Base-by-base conservation (phyloP, 2,888 invertebrate species). In the Slavum lentiscoides region DNA sequence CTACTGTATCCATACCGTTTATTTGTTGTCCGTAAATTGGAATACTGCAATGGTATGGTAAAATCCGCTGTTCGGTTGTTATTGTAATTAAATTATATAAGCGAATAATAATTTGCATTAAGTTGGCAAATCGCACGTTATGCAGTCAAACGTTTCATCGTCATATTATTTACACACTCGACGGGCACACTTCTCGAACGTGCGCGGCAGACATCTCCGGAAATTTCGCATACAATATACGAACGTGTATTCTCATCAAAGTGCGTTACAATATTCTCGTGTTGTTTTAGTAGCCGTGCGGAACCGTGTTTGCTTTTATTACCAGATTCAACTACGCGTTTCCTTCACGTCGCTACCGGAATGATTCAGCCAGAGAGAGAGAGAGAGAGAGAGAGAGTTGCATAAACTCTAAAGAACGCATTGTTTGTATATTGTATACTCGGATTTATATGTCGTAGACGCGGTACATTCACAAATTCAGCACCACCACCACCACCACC, bases 261-360 rank as follows among this genome's bases (percentile, higher is more conserved):
- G 61, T 30, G 61, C 30, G 30, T 49, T 49, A 62, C 62, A 62
- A 49, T 17, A 58, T 70, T 62, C 30, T 19, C 30, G n/a, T 13
- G 73, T 49, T 49, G 73, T 62, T 74, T 74, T 53, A 62, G 49
- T 53, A 39, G 49, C 49, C 23, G n/a, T 7, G 23, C 17, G 53
- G 23, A 53, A 53, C 21, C 53, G n/a, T 53, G 73, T 62, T 74
- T 30, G 73, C 73, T 62, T 62, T 74, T 74, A 74, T 74, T 61
- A 23, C 49, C 73, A 61, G 61, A 73, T 73, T 62, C 62, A 30
- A 13, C 49, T 13, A 30, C 23, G 30, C 30, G 73, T 37, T 74
- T 62, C 73, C 73, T 62, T 9, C 62, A 8, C n/a, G 49, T 13
- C 13, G 9, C 13, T 49, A 49, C 73, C 61, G 73, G 73, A 74